phyloP scores from a whole-genome alignment of 2,113 vertebrate genomes.

The human (Homo sapiens) region GRCh38 chr6:168056501-168057000 shows the following conservation, averaged over 20 bases:
- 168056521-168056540: neutral
- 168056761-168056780: neutral
- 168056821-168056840: fast-evolving
- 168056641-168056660: fast-evolving
- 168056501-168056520: neutral
- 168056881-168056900: fast-evolving
- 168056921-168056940: neutral
- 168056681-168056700: neutral
- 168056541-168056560: neutral
- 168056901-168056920: fast-evolving
- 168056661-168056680: too few species aligned
- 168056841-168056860: too few species aligned
- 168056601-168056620: neutral
- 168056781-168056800: too few species aligned
- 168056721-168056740: fast-evolving
- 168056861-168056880: fast-evolving
- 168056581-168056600: fast-evolving
- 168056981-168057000: neutral
- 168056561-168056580: fast-evolving
- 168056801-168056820: fast-evolving
- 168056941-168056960: too few species aligned
- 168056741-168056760: fast-evolving
- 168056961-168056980: neutral
- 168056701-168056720: fast-evolving
- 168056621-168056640: too few species aligned